Conservation (phyloP, 2,113 vertebrate species). For the Chrysochloris asiatica region DNA sequence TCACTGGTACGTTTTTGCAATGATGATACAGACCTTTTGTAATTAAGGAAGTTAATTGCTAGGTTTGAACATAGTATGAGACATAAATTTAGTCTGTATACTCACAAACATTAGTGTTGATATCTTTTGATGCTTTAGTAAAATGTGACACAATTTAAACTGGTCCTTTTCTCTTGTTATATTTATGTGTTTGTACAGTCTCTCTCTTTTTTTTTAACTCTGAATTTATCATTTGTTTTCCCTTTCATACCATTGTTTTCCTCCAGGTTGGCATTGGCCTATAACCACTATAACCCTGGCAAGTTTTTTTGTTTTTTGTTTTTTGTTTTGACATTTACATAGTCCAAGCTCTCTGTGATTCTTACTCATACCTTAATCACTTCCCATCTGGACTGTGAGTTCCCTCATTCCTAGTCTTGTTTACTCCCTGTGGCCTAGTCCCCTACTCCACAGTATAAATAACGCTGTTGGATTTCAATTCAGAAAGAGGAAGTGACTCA, state of each 20-base stretch:
- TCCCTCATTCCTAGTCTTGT: constrained; percentile 54
- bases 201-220: not conserved
- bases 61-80: not conserved
- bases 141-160: not conserved
- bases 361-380: constrained; percentile 69
- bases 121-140: not conserved
- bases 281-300: not conserved
- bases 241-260: constrained; percentile 25
- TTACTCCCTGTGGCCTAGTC: constrained; percentile 54
- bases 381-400: constrained; percentile 37
- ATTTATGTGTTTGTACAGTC: not conserved
- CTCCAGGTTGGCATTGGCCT: constrained; percentile 42
- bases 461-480: constrained; percentile 59
- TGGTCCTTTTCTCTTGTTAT: not conserved
- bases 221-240: constrained; percentile 12
- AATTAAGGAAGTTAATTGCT: constrained; percentile 57
- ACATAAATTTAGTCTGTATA: constrained; percentile 16
- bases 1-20: constrained; percentile 90
- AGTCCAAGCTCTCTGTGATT: constrained; percentile 37
- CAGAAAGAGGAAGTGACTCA: constrained; percentile 79
- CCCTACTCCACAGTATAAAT: constrained; percentile 57
- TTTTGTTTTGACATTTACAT: constrained; percentile 19
- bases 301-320: not conserved
- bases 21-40: constrained; percentile 48
- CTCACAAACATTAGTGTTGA: not conserved